Percentiles rank a stretch among this genome's conserved stretches.
Evolutionary conservation across 2,113 vertebrate genomes (phyloP).

Genomic region (Chlorodrepanis virens): DNA sequence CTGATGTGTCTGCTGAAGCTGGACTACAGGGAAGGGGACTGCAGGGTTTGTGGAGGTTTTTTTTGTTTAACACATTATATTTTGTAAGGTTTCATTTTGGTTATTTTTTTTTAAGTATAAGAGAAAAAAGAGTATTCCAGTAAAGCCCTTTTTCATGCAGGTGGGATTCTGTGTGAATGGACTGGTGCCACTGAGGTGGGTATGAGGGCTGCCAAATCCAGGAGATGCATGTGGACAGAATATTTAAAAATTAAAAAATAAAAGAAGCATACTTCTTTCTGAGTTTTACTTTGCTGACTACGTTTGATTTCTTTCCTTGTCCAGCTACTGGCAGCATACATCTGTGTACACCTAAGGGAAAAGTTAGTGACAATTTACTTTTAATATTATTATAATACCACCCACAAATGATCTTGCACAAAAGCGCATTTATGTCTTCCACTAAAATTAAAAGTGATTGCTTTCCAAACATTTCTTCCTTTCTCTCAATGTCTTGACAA

Average conservation of each 20-base stretch:
- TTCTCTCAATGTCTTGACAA: background rate
- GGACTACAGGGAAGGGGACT: background rate
- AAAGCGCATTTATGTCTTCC: background rate
- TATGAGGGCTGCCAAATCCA: background rate
- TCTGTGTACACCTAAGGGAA: background rate
- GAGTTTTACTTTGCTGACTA: background rate
- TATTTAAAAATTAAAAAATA: background rate
- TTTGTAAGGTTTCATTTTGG: background rate
- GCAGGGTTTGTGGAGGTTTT: background rate
- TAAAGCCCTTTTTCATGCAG: background rate
- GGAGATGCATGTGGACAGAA: background rate
- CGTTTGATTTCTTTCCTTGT: background rate
- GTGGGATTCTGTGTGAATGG: background rate
- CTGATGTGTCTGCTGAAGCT: background rate
- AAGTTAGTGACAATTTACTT: background rate
- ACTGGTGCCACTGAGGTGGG: background rate
- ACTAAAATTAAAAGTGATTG: background rate
- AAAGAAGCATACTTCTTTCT: background rate
- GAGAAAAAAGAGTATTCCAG: background rate
- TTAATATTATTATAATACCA: background rate
- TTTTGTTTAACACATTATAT: background rate
- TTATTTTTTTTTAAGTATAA: background rate
- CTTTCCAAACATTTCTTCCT: background rate
- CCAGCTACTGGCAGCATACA: background rate
- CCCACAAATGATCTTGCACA: background rate